A percentile compares a stretch with the other conserved stretches of the same genome.
These are phyloP conservation scores for Boloria selene DNA, from an alignment of 2,888 invertebrate genomes.

Conservation along the genomic window DNA sequence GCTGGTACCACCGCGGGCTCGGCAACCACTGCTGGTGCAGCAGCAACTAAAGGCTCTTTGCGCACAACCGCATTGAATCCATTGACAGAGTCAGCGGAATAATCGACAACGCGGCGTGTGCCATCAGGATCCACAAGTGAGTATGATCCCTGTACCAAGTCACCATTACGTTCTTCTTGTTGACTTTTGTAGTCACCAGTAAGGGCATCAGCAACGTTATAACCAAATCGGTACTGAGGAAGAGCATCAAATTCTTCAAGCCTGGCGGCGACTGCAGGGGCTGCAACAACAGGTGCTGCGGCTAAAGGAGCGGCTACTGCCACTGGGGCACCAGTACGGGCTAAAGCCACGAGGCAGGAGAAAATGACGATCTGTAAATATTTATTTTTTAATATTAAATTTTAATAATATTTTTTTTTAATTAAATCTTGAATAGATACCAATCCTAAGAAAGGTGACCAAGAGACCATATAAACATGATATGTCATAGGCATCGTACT, in stretches of 20 bases:
- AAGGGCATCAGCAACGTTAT: conserved; percentile 71
- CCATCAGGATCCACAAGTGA: conserved; percentile 72
- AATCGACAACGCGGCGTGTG: conserved; percentile 69
- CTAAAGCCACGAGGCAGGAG: conserved; percentile 63
- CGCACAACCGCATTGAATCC: conserved; percentile 74
- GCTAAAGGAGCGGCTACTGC: conserved; percentile 48
- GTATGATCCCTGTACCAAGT: conserved; percentile 76
- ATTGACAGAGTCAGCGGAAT: conserved; percentile 68
- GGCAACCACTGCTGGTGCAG: conserved; percentile 51
- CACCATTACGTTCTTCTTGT: conserved; percentile 79
- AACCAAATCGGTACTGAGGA: conserved; percentile 81
- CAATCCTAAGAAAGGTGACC: background rate
- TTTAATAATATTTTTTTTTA: too few relatives aligned
- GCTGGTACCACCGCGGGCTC: conserved; percentile 56
- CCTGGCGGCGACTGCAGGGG: conserved; percentile 48
- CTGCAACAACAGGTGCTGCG: conserved; percentile 52
- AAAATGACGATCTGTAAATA: conserved; percentile 60
- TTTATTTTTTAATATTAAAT: conserved; percentile 11
- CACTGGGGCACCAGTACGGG: conserved; percentile 55
- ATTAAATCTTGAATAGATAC: background rate
- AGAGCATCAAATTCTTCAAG: conserved; percentile 77
- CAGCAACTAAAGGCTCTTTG: conserved; percentile 64
- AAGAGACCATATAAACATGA: conserved; percentile 24
- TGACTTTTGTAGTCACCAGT: conserved; percentile 77
- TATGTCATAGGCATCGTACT: conserved; percentile 59